phyloP scores from a whole-genome alignment of 2,888 invertebrate species.

The Protonemura montana region DNA sequence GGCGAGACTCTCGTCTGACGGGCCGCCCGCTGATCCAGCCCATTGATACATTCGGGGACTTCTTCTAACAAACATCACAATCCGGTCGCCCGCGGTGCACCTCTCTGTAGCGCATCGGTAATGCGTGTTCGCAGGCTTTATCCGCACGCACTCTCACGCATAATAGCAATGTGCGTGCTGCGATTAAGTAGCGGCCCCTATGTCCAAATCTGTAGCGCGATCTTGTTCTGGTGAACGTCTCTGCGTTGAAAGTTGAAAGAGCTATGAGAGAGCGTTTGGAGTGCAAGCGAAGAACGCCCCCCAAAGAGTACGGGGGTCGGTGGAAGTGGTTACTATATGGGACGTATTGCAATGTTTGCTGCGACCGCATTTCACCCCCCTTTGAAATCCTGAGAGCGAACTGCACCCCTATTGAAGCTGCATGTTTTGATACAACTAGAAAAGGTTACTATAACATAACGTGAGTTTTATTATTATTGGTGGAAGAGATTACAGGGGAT shows the following conservation, averaged over 20 bases:
- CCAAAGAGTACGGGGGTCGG: background rate
- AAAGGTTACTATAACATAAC: background rate
- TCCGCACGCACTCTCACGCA: background rate
- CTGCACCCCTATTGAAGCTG: background rate
- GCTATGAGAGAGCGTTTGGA: background rate
- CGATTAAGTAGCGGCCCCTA: slow-evolving; percentile 16
- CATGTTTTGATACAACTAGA: background rate
- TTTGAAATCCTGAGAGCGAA: background rate
- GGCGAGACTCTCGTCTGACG: background rate
- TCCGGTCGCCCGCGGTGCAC: background rate
- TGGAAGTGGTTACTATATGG: background rate
- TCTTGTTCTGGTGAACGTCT: background rate
- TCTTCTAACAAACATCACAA: background rate
- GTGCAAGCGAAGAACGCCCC: background rate
- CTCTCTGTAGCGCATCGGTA: background rate
- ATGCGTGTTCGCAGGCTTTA: background rate
- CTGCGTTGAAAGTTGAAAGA: too few relatives aligned
- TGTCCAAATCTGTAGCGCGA: slow-evolving; percentile 17
- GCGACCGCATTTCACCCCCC: background rate
- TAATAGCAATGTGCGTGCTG: background rate
- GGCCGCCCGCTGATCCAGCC: background rate
- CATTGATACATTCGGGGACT: slow-evolving; percentile 2
- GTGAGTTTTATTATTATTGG: background rate
- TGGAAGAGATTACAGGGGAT: background rate
- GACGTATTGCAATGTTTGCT: background rate